Base-by-base conservation (phyloP, 1,140 invertebrate genomes). In the Drosophila kepulauana region DNA sequence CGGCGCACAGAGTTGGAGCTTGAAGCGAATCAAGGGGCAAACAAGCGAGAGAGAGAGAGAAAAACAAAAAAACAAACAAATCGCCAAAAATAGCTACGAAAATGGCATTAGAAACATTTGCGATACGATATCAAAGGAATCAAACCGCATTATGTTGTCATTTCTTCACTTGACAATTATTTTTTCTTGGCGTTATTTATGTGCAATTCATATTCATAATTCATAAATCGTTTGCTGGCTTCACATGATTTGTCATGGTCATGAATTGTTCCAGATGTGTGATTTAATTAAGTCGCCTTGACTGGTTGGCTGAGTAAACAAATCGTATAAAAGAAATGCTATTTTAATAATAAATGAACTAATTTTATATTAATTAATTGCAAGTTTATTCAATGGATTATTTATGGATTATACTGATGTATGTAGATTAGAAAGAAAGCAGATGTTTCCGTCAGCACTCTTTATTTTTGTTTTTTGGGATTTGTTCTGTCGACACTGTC, bases 41-140 rank as follows among this genome's bases (percentile, higher is more conserved):
- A 30, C n/a, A 25, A 2, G 51, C 25, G 13, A 16, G n/a, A 33
- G 43, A 4, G 43, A 4, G 33, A n/a, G 6, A 16, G n/a, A 8
- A n/a, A 5, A 35, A 54, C 58, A 38, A 35, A 78, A 78, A 87
- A 87, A 79, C 76, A 86, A 86, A 86, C 82, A 86, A 87, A 86
- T 82, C 71, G 65, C 59, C 67, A 72, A 57, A 87, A 79, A 87
- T 87, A 74, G 68, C 79, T 61, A 59, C 58, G 35, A 78, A 85
- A 54, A 85, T 84, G 65, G 67, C 79, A 81, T 81, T 82, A 48
- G 59, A 77, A 77, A 79, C 67, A 66, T 67, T 68, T 51, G 35
- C 20, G 7, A 45, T 33, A 10, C 46, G 54, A 86, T 82, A 79
- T 87, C 82, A 87, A 87, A 87, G 72, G 59, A 77, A 82, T 67